phyloP scores from a whole-genome alignment of 2,888 invertebrate species.

The Nycteola revayana region DNA sequence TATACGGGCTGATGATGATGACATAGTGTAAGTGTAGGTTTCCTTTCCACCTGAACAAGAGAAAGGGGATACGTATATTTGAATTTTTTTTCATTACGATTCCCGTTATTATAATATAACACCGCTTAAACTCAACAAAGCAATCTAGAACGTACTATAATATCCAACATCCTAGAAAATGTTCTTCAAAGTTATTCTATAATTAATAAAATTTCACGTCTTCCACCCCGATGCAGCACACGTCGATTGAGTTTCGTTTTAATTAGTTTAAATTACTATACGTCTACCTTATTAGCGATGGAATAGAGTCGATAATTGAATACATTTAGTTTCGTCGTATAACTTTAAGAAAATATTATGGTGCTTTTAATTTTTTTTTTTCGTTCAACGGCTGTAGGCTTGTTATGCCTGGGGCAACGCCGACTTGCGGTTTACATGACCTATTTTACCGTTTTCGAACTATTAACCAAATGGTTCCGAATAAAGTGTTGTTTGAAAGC shows the following conservation, averaged over 20 bases:
- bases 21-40: too few relatives aligned
- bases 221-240: slow-evolving; percentile 8
- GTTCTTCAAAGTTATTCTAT: slow-evolving; percentile 6
- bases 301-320: slow-evolving; percentile 4
- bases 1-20: too few relatives aligned
- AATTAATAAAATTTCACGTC: slow-evolving; percentile 25
- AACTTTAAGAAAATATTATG: slow-evolving; percentile 15
- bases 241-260: slow-evolving; percentile 31
- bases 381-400: not conserved
- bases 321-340: slow-evolving; percentile 6
- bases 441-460: too few relatives aligned
- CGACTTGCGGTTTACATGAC: slow-evolving; percentile 15
- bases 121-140: too few relatives aligned
- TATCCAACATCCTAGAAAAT: slow-evolving; percentile 4
- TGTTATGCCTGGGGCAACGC: slow-evolving; percentile 6
- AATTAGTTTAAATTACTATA: slow-evolving; percentile 13
- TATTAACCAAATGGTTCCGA: too few relatives aligned
- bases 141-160: too few relatives aligned
- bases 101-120: too few relatives aligned
- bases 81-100: too few relatives aligned
- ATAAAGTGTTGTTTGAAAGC: too few relatives aligned
- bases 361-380: slow-evolving; percentile 14
- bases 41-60: too few relatives aligned
- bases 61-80: too few relatives aligned
- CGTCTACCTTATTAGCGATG: not conserved